Percentiles rank a stretch among this genome's conserved stretches.
Conservation (phyloP, 2,888 invertebrate species). For the Pammene aurita region DNA sequence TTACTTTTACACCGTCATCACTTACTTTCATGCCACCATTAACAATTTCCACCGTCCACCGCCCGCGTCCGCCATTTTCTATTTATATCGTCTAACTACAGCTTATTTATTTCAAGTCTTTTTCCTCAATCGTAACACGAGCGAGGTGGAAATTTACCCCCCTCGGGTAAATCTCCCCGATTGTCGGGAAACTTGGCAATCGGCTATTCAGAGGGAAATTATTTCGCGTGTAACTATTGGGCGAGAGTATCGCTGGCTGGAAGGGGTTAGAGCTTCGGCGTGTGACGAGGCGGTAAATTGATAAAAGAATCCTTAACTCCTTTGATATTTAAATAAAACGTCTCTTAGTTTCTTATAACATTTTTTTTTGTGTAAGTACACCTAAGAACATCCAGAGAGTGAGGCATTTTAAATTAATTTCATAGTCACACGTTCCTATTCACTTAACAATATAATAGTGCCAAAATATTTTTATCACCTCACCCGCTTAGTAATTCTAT, state of each 20-base stretch:
- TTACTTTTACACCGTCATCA: neutral
- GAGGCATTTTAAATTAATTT: too few relatives aligned
- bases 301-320: neutral
- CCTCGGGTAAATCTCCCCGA: conserved; percentile 48
- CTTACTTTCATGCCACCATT: neutral
- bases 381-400: too few relatives aligned
- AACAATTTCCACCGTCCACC: conserved; percentile 15
- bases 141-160: conserved; percentile 27
- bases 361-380: too few relatives aligned
- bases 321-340: neutral
- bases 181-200: conserved; percentile 60
- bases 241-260: conserved; percentile 26
- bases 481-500: too few relatives aligned
- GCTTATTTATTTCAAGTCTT: conserved; percentile 27
- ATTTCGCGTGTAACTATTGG: conserved; percentile 61
- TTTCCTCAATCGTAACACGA: conserved; percentile 39
- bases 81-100: conserved; percentile 32
- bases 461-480: too few relatives aligned
- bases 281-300: conserved; percentile 16
- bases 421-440: too few relatives aligned
- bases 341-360: neutral
- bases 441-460: too few relatives aligned
- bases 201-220: conserved; percentile 62
- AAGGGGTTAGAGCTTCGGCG: conserved; percentile 14
- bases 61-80: conserved; percentile 12